Percentiles rank a stretch among this genome's conserved stretches.
phyloP scores from a whole-genome alignment of 1,140 invertebrate genomes.

The Tachypleus tridentatus region DNA sequence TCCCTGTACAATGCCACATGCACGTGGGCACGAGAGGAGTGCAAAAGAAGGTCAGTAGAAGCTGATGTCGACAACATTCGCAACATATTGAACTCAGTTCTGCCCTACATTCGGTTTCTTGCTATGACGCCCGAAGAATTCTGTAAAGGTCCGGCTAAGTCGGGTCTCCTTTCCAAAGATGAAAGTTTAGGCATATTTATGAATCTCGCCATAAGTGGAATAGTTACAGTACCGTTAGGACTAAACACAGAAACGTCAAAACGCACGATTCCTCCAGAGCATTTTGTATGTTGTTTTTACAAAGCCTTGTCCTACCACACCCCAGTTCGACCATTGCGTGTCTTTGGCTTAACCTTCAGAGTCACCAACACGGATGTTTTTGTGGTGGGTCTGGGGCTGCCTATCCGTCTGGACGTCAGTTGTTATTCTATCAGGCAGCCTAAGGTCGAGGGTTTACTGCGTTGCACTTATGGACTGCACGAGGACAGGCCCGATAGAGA shows the following conservation, averaged over 20 bases:
- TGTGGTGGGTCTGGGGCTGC: slow-evolving; percentile 25
- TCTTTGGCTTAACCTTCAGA: slow-evolving; percentile 12
- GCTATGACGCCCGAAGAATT: slow-evolving; percentile 28
- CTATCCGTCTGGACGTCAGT: slow-evolving; percentile 24
- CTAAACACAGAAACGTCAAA: slow-evolving; percentile 9
- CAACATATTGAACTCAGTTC: slow-evolving; percentile 8
- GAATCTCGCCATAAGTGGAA: slow-evolving; percentile 26
- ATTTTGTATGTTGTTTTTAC: slow-evolving; percentile 25
- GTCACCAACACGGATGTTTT: slow-evolving; percentile 25
- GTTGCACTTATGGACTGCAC: slow-evolving; percentile 19
- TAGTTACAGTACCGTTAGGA: slow-evolving; percentile 20
- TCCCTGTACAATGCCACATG: slow-evolving; percentile 25
- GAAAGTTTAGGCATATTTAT: slow-evolving; percentile 27
- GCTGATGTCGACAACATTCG: slow-evolving; percentile 15
- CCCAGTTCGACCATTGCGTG: slow-evolving; percentile 10
- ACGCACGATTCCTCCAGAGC: slow-evolving; percentile 21
- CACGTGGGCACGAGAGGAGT: slow-evolving; percentile 26
- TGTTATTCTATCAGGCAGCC: slow-evolving; percentile 25
- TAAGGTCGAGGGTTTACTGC: slow-evolving; percentile 24
- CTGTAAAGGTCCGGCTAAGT: slow-evolving; percentile 18
- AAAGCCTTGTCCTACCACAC: slow-evolving; percentile 23
- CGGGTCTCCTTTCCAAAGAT: slow-evolving; percentile 19
- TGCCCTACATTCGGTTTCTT: slow-evolving; percentile 23
- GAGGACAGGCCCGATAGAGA: slow-evolving; percentile 13
- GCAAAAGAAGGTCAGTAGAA: slow-evolving; percentile 19